A percentile compares a stretch with the other conserved stretches of the same genome.
These are phyloP conservation scores for Lynx canadensis DNA, from an alignment of 2,113 vertebrate genomes.

Conservation along the genomic window DNA sequence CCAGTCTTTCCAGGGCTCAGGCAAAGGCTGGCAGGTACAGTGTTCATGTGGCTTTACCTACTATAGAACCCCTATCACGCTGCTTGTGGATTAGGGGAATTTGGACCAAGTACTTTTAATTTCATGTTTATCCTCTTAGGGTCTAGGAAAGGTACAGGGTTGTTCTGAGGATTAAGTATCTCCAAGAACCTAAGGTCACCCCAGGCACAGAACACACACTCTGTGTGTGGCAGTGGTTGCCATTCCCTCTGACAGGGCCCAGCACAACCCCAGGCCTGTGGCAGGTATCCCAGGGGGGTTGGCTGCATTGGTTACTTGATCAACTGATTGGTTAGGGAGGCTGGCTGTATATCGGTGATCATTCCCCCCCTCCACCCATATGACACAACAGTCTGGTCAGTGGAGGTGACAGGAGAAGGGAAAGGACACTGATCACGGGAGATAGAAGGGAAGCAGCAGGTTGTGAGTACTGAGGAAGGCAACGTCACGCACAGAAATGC, in stretches of 20 bases:
- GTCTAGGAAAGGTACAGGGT: neutral
- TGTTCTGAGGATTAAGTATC: neutral
- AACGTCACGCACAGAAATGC: neutral
- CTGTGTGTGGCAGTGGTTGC: neutral
- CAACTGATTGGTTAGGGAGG: neutral
- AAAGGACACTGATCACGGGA: neutral
- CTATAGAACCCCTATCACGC: neutral
- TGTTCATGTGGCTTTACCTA: neutral
- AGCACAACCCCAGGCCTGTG: neutral
- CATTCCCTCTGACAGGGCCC: neutral
- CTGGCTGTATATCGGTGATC: fast-evolving
- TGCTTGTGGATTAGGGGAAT: neutral
- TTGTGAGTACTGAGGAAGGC: neutral
- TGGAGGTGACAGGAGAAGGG: neutral
- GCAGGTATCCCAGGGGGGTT: neutral
- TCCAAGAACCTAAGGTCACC: neutral
- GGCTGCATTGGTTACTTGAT: neutral
- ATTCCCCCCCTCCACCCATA: neutral
- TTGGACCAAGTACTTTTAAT: neutral
- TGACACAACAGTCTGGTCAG: neutral
- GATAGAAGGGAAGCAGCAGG: neutral
- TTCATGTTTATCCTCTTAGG: neutral
- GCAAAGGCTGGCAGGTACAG: neutral
- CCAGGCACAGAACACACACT: neutral
- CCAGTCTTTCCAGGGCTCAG: neutral